phyloP scores from a whole-genome alignment of 1,140 invertebrate genomes.

The Sitodiplosis mosellana region DNA sequence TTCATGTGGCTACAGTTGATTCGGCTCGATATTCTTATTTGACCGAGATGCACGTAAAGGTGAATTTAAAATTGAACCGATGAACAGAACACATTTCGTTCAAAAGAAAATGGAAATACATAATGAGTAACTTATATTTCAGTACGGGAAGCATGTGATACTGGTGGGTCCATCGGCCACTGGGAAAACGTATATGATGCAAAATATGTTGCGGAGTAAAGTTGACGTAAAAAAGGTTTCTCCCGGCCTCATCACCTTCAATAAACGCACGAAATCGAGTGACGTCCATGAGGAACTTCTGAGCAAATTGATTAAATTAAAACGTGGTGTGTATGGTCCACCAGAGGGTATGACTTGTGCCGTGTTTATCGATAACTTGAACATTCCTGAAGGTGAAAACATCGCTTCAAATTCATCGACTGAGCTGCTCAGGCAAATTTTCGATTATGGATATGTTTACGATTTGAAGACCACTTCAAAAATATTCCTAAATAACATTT shows the following conservation, averaged over 20 bases:
- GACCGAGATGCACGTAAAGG: conserved; percentile 41
- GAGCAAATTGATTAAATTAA: conserved; percentile 51
- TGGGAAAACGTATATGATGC: conserved; percentile 79
- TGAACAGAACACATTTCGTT: neutral
- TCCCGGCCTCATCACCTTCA: conserved; percentile 73
- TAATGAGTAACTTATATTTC: no score
- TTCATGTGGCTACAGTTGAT: conserved; percentile 60
- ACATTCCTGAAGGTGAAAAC: conserved; percentile 71
- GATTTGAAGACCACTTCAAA: conserved; percentile 67
- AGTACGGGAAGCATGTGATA: conserved; percentile 47
- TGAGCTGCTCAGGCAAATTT: conserved; percentile 71
- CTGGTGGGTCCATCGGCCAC: conserved; percentile 82
- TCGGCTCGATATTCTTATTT: conserved; percentile 58
- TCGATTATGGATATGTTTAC: conserved; percentile 77
- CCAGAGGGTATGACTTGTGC: conserved; percentile 53
- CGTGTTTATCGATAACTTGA: conserved; percentile 85
- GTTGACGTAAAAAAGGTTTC: conserved; percentile 52
- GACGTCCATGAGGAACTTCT: conserved; percentile 76
- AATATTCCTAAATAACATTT: conserved; percentile 55
- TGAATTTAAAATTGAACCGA: neutral
- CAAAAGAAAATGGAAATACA: no score
- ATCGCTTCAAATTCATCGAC: conserved; percentile 83
- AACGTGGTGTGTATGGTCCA: conserved; percentile 65
- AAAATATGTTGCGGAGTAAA: conserved; percentile 67
- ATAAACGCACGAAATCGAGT: conserved; percentile 69